Conservation (phyloP, 2,888 invertebrate genomes). For the Anaspis maculata region DNA sequence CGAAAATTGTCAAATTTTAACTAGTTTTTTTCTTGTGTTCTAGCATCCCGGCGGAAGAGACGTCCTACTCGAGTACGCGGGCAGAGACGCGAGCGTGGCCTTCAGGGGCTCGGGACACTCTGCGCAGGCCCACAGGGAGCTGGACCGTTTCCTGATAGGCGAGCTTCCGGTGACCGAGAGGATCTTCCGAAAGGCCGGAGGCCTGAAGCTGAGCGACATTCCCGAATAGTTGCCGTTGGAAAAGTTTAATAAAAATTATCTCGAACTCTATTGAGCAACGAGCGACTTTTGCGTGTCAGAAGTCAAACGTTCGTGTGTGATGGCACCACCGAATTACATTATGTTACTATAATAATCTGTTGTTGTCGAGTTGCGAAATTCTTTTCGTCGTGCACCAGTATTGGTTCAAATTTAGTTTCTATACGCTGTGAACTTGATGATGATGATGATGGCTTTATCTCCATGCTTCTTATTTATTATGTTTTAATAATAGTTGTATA, state of each 20-base stretch:
- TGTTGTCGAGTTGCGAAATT: too few relatives aligned
- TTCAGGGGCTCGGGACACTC: constrained; percentile 77
- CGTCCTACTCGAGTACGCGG: constrained; percentile 75
- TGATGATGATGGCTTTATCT: too few relatives aligned
- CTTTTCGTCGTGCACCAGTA: too few relatives aligned
- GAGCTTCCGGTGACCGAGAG: constrained; percentile 65
- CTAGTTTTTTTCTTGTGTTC: constrained; percentile 24
- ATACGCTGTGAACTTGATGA: too few relatives aligned
- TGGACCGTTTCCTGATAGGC: constrained; percentile 68
- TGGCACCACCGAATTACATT: too few relatives aligned
- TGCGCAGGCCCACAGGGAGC: constrained; percentile 51
- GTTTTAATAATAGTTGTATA: too few relatives aligned
- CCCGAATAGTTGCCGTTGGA: constrained; percentile 41
- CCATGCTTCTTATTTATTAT: too few relatives aligned
- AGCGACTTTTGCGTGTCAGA: too few relatives aligned
- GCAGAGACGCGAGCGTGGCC: constrained; percentile 74
- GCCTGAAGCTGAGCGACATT: constrained; percentile 50
- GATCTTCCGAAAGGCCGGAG: constrained; percentile 59
- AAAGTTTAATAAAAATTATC: constrained; percentile 72
- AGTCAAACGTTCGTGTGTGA: too few relatives aligned
- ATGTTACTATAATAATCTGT: too few relatives aligned
- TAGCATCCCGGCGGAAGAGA: constrained; percentile 81
- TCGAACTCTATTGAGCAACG: constrained; percentile 56
- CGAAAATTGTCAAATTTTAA: constrained; percentile 6
- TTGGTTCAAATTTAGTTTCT: too few relatives aligned